Percentiles rank a stretch among this genome's conserved stretches.
These are phyloP conservation scores for Indicator maculatus DNA, from an alignment of 2,113 vertebrate genomes.

Conservation along the genomic window DNA sequence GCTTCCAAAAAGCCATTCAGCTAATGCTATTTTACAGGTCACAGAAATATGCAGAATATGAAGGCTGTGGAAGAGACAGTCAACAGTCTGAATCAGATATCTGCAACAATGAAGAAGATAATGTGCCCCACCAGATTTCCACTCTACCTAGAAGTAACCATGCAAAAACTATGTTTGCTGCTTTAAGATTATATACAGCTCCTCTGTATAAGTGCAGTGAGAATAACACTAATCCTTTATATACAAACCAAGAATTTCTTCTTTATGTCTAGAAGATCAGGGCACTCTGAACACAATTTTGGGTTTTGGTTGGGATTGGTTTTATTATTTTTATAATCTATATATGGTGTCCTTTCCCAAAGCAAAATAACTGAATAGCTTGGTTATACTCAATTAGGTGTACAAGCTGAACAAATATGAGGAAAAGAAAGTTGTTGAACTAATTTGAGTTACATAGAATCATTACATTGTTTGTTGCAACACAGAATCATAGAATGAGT, in stretches of 20 bases:
- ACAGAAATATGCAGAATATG: neutral
- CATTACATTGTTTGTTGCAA: neutral
- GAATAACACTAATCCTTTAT: neutral
- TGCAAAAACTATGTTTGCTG: neutral
- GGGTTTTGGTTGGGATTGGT: neutral
- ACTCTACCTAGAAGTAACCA: slow-evolving; percentile 56
- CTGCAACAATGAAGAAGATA: slow-evolving; percentile 72
- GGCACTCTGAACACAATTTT: neutral
- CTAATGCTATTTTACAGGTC: slow-evolving; percentile 32
- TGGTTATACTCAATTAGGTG: neutral
- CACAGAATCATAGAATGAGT: too few species aligned
- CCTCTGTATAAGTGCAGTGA: neutral
- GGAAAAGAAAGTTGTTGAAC: neutral
- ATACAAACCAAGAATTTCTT: neutral
- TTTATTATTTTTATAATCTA: neutral
- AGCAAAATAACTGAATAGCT: neutral
- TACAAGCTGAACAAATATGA: neutral
- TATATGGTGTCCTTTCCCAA: neutral
- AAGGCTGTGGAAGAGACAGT: slow-evolving; percentile 8
- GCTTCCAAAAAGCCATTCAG: neutral
- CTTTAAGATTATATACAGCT: neutral
- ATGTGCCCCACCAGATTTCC: slow-evolving; percentile 15
- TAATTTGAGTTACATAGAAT: neutral
- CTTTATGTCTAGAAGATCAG: neutral
- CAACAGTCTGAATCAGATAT: slow-evolving; percentile 66